Base-by-base conservation (phyloP, 2,888 invertebrate species). In the Erpobdella octoculata region DNA sequence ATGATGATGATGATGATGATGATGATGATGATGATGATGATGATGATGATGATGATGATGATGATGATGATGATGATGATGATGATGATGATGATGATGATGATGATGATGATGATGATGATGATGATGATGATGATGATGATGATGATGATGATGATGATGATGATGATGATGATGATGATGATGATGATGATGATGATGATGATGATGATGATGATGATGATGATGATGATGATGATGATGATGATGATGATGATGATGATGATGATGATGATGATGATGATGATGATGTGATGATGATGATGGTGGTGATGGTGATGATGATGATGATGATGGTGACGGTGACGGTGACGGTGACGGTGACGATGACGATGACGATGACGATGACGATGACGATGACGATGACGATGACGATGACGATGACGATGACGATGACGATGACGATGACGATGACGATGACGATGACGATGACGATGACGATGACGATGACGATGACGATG, bases 101-200 rank as follows among this genome's bases (percentile, higher is more conserved):
- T 73, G 72, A 73, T 73, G 72, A 73, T 74, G 72, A 71, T 73
- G 72, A 73, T 74, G 72, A 73, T 73, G 72, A 74, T 73, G 71
- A 70, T 71, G 71, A 74, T 74, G 73, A 73, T 73, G 73, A 73
- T 66, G 71, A 73, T 73, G 73, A 70, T 58, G 73, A 73, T 70
- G 73, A 73, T 66, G 74, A 73, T 66, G 71, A 71, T 59, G 59
- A 67, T 71, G 71, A 73, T 74, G 72, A 72, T 74, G 73, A 72
- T 53, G 61, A 53, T 46, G 58, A 58, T 58, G 58, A 58, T 58
- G 58, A 18, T 58, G 58, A 58, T 58, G 58, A 58, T 58, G 58
- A 18, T 58, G 58, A 58, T 58, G 58, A 58, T 61, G 61, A n/a
- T n/a, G 61, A 61, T 61, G 61, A 61, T 61, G 61, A 61, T 61